Evolutionary conservation across 2,888 invertebrate species (phyloP).

Genomic region (Plebejus argus): DNA sequence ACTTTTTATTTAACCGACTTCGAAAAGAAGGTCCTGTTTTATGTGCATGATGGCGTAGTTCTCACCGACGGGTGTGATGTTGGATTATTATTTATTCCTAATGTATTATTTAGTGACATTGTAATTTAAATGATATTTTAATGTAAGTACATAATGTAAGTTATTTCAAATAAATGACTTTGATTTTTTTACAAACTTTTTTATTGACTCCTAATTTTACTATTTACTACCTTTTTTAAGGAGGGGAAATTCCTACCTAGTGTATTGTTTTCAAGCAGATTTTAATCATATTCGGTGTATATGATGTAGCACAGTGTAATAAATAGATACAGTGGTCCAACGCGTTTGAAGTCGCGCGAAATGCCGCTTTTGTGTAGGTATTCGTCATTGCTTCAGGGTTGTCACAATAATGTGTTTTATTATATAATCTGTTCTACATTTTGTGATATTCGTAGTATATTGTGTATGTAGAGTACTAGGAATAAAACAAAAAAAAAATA

Average conservation of each 20-base stretch:
- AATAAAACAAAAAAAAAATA: too few relatives aligned
- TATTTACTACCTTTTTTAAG: too few relatives aligned
- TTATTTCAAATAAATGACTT: constrained; percentile 64
- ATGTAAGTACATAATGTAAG: constrained; percentile 47
- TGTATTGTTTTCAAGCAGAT: neutral
- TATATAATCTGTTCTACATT: too few relatives aligned
- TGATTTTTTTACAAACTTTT: constrained; percentile 56
- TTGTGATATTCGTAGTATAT: too few relatives aligned
- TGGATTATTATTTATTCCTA: constrained; percentile 38
- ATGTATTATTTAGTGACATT: constrained; percentile 35
- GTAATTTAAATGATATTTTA: constrained; percentile 43
- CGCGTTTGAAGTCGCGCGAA: too few relatives aligned
- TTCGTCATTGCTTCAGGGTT: too few relatives aligned
- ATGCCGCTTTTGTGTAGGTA: too few relatives aligned
- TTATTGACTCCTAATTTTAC: neutral
- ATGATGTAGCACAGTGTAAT: too few relatives aligned
- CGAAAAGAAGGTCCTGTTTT: neutral
- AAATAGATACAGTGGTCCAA: too few relatives aligned
- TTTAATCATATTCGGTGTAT: too few relatives aligned
- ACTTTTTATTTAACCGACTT: neutral
- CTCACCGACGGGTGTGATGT: constrained; percentile 18
- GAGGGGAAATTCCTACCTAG: neutral
- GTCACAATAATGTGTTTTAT: too few relatives aligned
- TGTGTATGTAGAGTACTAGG: too few relatives aligned
- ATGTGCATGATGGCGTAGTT: neutral